Evolutionary conservation across 2,113 vertebrate genomes (phyloP).

Genomic region (Prietella phreatophila): DNA sequence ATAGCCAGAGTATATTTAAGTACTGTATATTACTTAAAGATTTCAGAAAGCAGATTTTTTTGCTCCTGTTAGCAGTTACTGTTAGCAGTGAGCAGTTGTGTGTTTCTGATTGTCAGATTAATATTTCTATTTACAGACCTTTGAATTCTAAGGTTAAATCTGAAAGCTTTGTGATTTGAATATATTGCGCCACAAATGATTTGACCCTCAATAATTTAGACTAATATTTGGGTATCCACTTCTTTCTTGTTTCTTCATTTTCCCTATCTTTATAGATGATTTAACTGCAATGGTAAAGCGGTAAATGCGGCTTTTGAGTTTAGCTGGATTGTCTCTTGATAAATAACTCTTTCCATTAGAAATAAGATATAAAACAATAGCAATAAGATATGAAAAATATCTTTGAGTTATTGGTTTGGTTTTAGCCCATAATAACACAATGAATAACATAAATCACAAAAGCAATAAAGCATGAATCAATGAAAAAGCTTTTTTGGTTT

Average conservation of each 20-base stretch:
- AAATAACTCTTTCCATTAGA: neutral
- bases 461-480: neutral
- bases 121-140: neutral
- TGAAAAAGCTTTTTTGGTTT: neutral
- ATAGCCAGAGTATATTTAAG: constrained; percentile 20
- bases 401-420: too few species aligned
- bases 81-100: constrained; percentile 11
- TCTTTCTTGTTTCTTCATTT: neutral
- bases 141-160: neutral
- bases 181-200: neutral
- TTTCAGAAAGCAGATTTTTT: constrained; percentile 32
- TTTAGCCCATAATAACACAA: too few species aligned
- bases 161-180: neutral
- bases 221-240: neutral
- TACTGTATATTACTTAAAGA: constrained; percentile 44
- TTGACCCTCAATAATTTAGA: neutral
- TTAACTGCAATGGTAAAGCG: neutral
- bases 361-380: neutral
- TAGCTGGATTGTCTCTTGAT: neutral
- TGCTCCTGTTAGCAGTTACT: constrained; percentile 13
- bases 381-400: neutral
- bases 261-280: neutral
- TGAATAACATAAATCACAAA: neutral
- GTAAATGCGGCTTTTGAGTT: neutral
- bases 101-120: neutral